phyloP scores from a whole-genome alignment of 2,888 invertebrate species.

The Calliscelio sp. region DNA sequence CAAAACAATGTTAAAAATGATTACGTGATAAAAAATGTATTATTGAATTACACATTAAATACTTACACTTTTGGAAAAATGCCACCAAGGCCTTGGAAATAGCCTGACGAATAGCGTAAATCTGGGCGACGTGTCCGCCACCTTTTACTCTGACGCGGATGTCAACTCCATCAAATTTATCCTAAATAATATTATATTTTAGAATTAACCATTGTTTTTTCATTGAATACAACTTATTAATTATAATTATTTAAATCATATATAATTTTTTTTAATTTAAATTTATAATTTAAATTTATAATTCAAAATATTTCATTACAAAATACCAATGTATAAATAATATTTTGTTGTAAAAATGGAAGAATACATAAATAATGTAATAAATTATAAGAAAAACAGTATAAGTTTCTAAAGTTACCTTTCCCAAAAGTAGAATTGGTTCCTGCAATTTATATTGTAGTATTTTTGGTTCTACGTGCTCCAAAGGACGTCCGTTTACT shows the following conservation, averaged over 20 bases:
- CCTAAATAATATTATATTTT: conserved; percentile 87
- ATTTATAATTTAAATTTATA: too few species aligned
- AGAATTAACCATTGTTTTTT: too few species aligned
- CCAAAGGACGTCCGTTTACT: conserved; percentile 99
- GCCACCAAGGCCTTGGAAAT: conserved; percentile 99
- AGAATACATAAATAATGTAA: neutral
- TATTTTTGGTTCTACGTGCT: conserved; percentile 98
- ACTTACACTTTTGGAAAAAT: conserved; percentile 99
- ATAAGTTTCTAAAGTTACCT: conserved; percentile 87
- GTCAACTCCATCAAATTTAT: conserved; percentile 98
- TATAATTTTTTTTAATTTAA: too few species aligned
- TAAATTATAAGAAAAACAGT: too few species aligned
- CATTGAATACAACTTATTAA: too few species aligned
- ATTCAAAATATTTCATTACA: too few species aligned
- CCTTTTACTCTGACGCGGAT: conserved; percentile 99
- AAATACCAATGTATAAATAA: too few species aligned
- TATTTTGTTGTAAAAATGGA: too few species aligned
- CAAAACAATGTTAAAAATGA: too few species aligned
- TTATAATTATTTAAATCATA: neutral
- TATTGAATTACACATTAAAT: too few species aligned
- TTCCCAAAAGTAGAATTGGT: conserved; percentile 95
- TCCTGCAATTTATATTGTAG: conserved; percentile 98
- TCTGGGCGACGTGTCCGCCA: conserved; percentile 99
- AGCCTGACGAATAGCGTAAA: conserved; percentile 99
- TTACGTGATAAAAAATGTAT: too few species aligned